A percentile compares a stretch with the other conserved stretches of the same genome.
phyloP scores from a whole-genome alignment of 2,113 vertebrate genomes.

The Megaleporinus macrocephalus region DNA sequence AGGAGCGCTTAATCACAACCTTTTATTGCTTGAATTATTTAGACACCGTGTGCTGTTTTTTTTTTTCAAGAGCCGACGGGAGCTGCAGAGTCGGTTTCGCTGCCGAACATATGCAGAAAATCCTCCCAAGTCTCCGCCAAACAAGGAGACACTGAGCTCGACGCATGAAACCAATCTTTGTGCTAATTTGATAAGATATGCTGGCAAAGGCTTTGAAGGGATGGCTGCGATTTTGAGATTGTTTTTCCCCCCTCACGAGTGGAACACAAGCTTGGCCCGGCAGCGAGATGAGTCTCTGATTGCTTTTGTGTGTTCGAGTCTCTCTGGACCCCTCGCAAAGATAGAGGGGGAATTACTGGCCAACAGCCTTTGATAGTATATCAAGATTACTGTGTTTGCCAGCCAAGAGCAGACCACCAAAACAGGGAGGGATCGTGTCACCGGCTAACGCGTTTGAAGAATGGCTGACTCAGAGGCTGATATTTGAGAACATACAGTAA shows the following conservation, averaged over 20 bases:
- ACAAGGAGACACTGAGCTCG: constrained; percentile 62
- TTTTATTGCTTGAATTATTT: constrained; percentile 48
- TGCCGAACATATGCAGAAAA: constrained; percentile 51
- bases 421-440: constrained; percentile 50
- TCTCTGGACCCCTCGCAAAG: constrained; percentile 63
- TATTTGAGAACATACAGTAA: constrained; percentile 49
- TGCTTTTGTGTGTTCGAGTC: constrained; percentile 67
- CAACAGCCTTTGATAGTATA: constrained; percentile 66
- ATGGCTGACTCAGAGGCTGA: constrained; percentile 40
- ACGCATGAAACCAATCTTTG: constrained; percentile 66
- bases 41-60: constrained; percentile 16
- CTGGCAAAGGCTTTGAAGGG: constrained; percentile 72
- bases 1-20: constrained; percentile 41
- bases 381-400: constrained; percentile 66
- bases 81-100: constrained; percentile 31
- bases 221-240: constrained; percentile 64
- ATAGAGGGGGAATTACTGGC: constrained; percentile 68
- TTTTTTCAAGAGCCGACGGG: constrained; percentile 15
- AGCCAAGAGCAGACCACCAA: constrained; percentile 63
- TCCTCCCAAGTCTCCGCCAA: constrained; percentile 63
- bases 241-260: constrained; percentile 52
- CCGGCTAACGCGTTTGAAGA: constrained; percentile 32
- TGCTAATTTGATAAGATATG: constrained; percentile 71
- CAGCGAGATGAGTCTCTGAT: constrained; percentile 67
- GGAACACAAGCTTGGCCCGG: constrained; percentile 59